These are phyloP conservation scores for Embiotoca jacksoni DNA, from an alignment of 2,113 vertebrate species.

Conservation along the genomic window DNA sequence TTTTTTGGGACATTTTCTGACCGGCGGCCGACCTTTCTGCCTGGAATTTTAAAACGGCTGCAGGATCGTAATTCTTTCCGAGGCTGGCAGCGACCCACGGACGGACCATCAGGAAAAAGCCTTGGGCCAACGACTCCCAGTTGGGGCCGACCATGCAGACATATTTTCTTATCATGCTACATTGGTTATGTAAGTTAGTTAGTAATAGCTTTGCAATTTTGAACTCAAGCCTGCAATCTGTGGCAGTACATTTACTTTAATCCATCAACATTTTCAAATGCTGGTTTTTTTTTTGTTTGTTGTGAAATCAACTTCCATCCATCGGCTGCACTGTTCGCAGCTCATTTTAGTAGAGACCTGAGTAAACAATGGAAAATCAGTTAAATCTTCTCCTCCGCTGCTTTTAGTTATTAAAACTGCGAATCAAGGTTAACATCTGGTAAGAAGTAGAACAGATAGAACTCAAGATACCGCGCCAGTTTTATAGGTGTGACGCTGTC, in stretches of 20 bases:
- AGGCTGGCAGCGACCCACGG: conserved; percentile 10
- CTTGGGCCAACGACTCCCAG: conserved; percentile 9
- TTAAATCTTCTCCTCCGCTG: too few relatives aligned
- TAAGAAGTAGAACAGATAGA: not conserved
- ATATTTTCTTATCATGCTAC: conserved; percentile 9
- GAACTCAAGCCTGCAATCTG: not conserved
- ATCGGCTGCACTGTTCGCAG: too few relatives aligned
- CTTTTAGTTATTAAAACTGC: not conserved
- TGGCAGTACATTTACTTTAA: not conserved
- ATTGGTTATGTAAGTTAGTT: not conserved
- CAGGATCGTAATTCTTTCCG: conserved; percentile 1
- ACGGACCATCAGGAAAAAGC: not conserved
- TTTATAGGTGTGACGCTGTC: not conserved
- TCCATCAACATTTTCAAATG: not conserved
- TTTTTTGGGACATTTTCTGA: conserved; percentile 24
- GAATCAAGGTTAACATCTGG: not conserved
- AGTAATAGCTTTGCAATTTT: not conserved
- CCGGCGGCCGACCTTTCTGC: conserved; percentile 40
- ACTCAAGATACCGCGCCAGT: too few relatives aligned
- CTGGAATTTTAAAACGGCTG: conserved; percentile 31
- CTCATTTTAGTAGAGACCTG: too few relatives aligned
- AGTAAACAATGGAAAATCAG: too few relatives aligned
- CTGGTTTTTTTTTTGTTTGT: too few relatives aligned
- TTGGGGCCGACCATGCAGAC: not conserved
- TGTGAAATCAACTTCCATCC: too few relatives aligned